Percentiles rank a stretch among this genome's conserved stretches.
These are phyloP conservation scores for Manacus vitellinus DNA, from an alignment of 2,113 vertebrate genomes.

Conservation along the genomic window DNA sequence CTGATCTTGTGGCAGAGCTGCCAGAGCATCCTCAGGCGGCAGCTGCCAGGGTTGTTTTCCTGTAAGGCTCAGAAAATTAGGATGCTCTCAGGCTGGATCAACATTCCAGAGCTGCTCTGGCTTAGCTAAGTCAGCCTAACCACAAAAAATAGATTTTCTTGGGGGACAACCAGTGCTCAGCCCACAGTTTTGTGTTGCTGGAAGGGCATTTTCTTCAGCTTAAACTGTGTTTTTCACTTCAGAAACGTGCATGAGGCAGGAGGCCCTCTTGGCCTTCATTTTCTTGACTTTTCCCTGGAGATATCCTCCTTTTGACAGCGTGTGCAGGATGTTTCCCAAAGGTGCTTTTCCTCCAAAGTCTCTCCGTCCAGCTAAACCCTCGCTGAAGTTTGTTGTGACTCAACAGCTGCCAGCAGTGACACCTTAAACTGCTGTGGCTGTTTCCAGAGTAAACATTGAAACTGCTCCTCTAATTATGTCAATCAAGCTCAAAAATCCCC, in stretches of 20 bases:
- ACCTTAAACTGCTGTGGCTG: slow-evolving; percentile 34
- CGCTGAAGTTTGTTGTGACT: neutral
- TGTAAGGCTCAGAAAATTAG: neutral
- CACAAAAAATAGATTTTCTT: neutral
- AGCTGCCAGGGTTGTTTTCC: neutral
- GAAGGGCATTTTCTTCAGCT: neutral
- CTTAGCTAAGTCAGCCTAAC: neutral
- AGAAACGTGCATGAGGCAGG: neutral
- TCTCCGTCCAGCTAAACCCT: neutral
- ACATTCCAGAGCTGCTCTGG: neutral
- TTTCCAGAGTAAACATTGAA: slow-evolving; percentile 49
- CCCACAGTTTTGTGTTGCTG: neutral
- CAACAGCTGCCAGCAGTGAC: slow-evolving; percentile 45
- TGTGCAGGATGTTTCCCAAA: neutral
- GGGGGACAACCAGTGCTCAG: neutral
- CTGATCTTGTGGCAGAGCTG: neutral
- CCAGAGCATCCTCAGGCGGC: neutral
- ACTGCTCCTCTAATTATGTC: slow-evolving; percentile 50
- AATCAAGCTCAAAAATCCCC: slow-evolving; percentile 1
- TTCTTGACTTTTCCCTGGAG: neutral
- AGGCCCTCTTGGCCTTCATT: accelerated
- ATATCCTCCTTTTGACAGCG: accelerated
- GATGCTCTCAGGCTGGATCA: neutral
- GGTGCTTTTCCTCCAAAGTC: neutral
- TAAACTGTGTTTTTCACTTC: accelerated